These are phyloP conservation scores for Mactromeris polynyma DNA, from an alignment of 2,888 invertebrate species.

Conservation along the genomic window DNA sequence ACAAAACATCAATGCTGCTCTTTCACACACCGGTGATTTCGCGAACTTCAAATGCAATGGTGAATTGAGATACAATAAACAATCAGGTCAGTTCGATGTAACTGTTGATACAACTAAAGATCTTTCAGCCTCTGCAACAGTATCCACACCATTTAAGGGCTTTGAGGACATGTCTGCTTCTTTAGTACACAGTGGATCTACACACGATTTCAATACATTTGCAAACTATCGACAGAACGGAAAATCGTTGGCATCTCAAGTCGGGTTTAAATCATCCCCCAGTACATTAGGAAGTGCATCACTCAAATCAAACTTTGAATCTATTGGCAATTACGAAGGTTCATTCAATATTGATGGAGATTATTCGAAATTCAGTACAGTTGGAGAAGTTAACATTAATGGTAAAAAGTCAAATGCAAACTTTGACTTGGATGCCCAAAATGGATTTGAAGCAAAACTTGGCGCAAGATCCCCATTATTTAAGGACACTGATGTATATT, in stretches of 20 bases:
- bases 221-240: slow-evolving; percentile 24
- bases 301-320: slow-evolving; percentile 44
- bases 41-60: slow-evolving; percentile 53
- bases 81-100: slow-evolving; percentile 33
- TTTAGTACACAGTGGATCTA: slow-evolving; percentile 32
- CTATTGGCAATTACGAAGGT: slow-evolving; percentile 38
- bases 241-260: slow-evolving; percentile 30
- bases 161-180: slow-evolving; percentile 44
- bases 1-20: slow-evolving; percentile 27
- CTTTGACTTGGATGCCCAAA: slow-evolving; percentile 34
- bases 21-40: slow-evolving; percentile 46
- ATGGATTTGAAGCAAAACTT: slow-evolving; percentile 40
- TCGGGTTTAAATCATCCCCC: slow-evolving; percentile 24
- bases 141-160: slow-evolving; percentile 46
- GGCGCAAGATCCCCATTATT: slow-evolving; percentile 32
- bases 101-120: slow-evolving; percentile 36
- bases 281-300: slow-evolving; percentile 34
- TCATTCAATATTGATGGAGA: slow-evolving; percentile 36
- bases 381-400: slow-evolving; percentile 36
- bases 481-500: slow-evolving; percentile 35
- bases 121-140: slow-evolving; percentile 25
- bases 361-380: slow-evolving; percentile 30
- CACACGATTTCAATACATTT: slow-evolving; percentile 48
- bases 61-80: slow-evolving; percentile 31
- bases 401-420: slow-evolving; percentile 21